These are phyloP conservation scores for Serinus canaria DNA, from an alignment of 2,113 vertebrate genomes.

Conservation along the genomic window DNA sequence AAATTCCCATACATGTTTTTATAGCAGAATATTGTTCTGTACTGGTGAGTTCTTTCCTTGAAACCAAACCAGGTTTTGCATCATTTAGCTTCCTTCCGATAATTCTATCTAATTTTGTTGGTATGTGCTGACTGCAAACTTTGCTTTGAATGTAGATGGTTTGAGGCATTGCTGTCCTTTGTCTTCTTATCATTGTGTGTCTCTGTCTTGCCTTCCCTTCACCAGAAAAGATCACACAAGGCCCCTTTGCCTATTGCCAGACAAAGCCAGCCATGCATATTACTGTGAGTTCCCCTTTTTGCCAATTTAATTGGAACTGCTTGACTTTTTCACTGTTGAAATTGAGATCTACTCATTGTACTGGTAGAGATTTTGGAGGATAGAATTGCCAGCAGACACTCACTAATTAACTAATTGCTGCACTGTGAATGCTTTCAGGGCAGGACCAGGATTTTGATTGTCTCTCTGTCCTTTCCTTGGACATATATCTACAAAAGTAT, in stretches of 20 bases:
- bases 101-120: neutral
- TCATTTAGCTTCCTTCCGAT: neutral
- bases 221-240: neutral
- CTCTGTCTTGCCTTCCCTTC: neutral
- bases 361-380: neutral
- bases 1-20: rapidly evolving
- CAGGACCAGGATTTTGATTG: neutral
- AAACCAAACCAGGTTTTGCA: neutral
- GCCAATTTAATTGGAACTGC: neutral
- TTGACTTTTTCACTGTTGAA: neutral
- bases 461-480: neutral
- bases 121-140: neutral
- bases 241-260: neutral
- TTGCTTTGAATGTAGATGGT: neutral
- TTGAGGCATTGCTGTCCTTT: neutral
- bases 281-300: neutral
- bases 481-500: neutral
- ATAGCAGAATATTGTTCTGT: neutral
- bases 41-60: neutral
- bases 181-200: neutral
- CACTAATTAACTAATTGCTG: neutral
- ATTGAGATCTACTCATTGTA: neutral
- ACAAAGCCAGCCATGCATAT: neutral
- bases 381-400: neutral
- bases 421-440: neutral